phyloP scores from a whole-genome alignment of 2,888 invertebrate species.

The Tolmerus cingulatus region DNA sequence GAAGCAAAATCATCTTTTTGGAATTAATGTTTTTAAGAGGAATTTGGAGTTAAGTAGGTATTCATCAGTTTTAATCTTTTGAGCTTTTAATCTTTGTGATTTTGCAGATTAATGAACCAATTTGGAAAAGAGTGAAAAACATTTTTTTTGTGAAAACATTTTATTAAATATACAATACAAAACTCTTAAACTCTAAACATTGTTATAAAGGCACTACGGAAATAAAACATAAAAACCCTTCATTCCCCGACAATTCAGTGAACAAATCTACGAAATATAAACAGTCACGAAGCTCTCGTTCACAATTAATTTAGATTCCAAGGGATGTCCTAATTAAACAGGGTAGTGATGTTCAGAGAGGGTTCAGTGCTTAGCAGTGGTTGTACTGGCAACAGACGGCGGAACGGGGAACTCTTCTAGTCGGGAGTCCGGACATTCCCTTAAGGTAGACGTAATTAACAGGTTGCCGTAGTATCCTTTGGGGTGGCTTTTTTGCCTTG shows the following conservation, averaged over 20 bases:
- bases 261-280: neutral
- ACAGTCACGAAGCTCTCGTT: neutral
- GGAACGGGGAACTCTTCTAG: constrained; percentile 78
- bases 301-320: neutral
- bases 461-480: constrained; percentile 79
- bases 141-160: neutral
- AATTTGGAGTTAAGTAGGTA: too few relatives aligned
- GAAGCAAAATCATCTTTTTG: too few relatives aligned
- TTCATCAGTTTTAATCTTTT: neutral
- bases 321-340: neutral
- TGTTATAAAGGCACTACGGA: neutral
- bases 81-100: neutral
- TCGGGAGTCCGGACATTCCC: constrained; percentile 82
- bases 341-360: neutral
- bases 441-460: constrained; percentile 81
- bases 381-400: constrained; percentile 57
- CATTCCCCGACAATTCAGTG: neutral
- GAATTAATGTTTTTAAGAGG: too few relatives aligned
- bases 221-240: neutral
- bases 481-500: constrained; percentile 63
- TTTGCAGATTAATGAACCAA: neutral
- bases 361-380: constrained; percentile 18
- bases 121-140: neutral
- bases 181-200: neutral
- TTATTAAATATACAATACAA: neutral